phyloP scores from a whole-genome alignment of 2,113 vertebrate species.

The Tragelaphus buxtoni region DNA sequence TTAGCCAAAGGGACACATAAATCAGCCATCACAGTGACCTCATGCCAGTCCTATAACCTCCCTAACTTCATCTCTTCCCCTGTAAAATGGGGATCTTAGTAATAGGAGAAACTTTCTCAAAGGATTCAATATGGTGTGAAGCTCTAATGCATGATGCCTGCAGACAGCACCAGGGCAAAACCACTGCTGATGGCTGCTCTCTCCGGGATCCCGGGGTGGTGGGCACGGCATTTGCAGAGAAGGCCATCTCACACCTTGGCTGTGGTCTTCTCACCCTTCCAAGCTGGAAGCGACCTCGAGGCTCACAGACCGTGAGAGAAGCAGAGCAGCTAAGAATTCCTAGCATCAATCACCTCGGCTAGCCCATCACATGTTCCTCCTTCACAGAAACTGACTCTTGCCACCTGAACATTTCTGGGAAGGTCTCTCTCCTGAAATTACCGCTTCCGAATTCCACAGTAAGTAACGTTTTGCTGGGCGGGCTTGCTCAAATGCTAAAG shows the following conservation, averaged over 20 bases:
- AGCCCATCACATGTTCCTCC: too few species aligned
- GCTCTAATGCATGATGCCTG: rapidly evolving
- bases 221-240: rapidly evolving
- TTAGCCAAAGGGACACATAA: not conserved
- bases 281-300: not conserved
- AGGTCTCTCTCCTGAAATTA: not conserved
- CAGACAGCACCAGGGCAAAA: rapidly evolving
- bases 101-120: not conserved
- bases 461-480: not conserved
- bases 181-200: rapidly evolving
- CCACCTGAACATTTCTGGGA: not conserved
- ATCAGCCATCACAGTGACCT: not conserved
- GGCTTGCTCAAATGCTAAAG: not conserved
- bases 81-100: not conserved
- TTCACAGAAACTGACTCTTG: not conserved
- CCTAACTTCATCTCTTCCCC: not conserved
- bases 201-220: rapidly evolving
- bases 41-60: not conserved
- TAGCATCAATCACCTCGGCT: rapidly evolving
- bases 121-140: rapidly evolving
- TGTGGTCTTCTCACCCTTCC: not conserved
- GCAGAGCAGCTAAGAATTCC: not conserved
- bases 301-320: not conserved
- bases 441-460: rapidly evolving
- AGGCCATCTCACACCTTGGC: rapidly evolving